phyloP scores from a whole-genome alignment of 1,140 invertebrate genomes.

The Atta texana region DNA sequence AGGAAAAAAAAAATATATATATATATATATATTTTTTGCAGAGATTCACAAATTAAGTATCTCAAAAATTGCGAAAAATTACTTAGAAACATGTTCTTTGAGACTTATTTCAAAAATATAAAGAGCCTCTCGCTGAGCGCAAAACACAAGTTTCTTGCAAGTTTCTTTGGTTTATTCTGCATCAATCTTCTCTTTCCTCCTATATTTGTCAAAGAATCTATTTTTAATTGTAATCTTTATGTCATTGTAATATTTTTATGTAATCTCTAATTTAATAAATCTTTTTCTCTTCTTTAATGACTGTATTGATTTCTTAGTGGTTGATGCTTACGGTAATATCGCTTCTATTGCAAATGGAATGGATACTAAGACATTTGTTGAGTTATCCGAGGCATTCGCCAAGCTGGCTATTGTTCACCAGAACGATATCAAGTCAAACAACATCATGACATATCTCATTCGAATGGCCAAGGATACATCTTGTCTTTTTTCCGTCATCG shows the following conservation, averaged over 20 bases:
- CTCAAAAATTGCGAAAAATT: background rate
- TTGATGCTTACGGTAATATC: conserved; percentile 76
- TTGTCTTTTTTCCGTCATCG: conserved; percentile 61
- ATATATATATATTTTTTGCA: background rate
- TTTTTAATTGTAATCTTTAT: background rate
- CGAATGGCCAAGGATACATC: conserved; percentile 71
- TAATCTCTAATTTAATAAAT: background rate
- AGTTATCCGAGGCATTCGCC: conserved; percentile 79
- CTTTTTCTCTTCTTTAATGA: background rate
- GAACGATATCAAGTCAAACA: conserved; percentile 66
- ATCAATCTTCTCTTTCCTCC: background rate
- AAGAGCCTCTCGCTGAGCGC: background rate
- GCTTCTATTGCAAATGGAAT: conserved; percentile 75
- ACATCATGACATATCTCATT: conserved; percentile 72
- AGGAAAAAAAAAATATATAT: background rate
- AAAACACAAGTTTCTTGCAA: background rate
- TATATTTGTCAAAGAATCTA: background rate
- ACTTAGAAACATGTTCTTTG: background rate
- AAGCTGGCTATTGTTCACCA: conserved; percentile 76
- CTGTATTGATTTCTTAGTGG: conserved; percentile 67
- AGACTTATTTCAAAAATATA: background rate
- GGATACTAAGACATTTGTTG: conserved; percentile 79
- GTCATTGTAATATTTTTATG: too few relatives aligned
- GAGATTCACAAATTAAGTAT: background rate
- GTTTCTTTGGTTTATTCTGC: background rate